Evolutionary conservation across 64 coral and sea anemone species (phyloP).

Genomic region (Pocillopora damicornis): DNA sequence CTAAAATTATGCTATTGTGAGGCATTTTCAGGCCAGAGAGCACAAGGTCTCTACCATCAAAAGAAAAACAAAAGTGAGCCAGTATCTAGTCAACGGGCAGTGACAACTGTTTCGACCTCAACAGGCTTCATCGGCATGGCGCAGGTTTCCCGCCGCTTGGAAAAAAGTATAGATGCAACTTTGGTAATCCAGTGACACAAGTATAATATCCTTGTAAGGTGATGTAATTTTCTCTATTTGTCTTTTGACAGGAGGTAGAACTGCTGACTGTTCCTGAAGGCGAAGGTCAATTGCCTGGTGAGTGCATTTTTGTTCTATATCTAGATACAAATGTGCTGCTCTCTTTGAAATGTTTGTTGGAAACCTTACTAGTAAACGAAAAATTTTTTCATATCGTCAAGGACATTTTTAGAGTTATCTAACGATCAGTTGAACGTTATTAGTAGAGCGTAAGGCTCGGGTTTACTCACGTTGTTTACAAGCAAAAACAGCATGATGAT

Average conservation of each 20-base stretch:
- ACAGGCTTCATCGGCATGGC: too few relatives aligned
- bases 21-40: too few relatives aligned
- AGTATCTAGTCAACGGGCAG: too few relatives aligned
- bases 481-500: background rate
- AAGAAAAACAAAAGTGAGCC: too few relatives aligned
- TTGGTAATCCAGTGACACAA: too few relatives aligned
- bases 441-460: background rate
- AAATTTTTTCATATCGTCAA: background rate
- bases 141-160: too few relatives aligned
- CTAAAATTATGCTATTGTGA: too few relatives aligned
- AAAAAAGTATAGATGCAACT: too few relatives aligned
- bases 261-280: constrained; percentile 24
- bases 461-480: background rate
- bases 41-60: too few relatives aligned
- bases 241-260: constrained; percentile 32
- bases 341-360: too few relatives aligned
- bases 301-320: background rate
- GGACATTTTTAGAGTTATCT: background rate
- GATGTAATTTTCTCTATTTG: background rate
- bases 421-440: background rate
- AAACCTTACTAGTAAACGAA: too few relatives aligned
- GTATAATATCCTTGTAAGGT: background rate
- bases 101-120: too few relatives aligned
- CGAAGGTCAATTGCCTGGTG: constrained; percentile 37
- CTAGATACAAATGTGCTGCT: background rate